Conservation (phyloP, 2,888 invertebrate genomes). For the Ophraella communa region DNA sequence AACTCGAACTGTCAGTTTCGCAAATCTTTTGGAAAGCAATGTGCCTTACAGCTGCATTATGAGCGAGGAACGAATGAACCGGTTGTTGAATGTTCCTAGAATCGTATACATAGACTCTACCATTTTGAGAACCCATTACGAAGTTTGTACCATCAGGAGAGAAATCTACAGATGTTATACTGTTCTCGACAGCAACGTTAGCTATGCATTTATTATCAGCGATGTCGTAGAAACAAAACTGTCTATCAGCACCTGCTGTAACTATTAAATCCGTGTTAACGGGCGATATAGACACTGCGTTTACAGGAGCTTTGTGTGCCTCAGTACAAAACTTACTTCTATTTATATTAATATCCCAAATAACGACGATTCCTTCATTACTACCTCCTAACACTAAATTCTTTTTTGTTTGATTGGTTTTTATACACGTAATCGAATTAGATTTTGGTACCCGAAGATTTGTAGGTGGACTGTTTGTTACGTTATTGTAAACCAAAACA, state of each 20-base stretch:
- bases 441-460: conserved; percentile 53
- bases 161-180: conserved; percentile 53
- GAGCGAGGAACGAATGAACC: conserved; percentile 61
- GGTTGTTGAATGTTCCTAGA: conserved; percentile 63
- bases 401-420: conserved; percentile 51
- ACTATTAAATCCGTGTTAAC: conserved; percentile 65
- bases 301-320: conserved; percentile 66
- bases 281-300: conserved; percentile 65
- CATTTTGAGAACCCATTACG: conserved; percentile 65
- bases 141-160: conserved; percentile 59
- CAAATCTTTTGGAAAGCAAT: conserved; percentile 59
- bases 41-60: conserved; percentile 62
- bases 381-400: conserved; percentile 54
- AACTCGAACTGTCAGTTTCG: conserved; percentile 14
- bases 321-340: conserved; percentile 48
- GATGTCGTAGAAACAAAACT: conserved; percentile 66
- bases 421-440: conserved; percentile 50
- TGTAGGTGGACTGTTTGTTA: conserved; percentile 47
- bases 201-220: conserved; percentile 57
- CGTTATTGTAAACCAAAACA: conserved; percentile 51
- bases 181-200: conserved; percentile 50
- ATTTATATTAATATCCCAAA: conserved; percentile 55
- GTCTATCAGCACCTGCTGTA: conserved; percentile 65
- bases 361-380: conserved; percentile 55
- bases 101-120: conserved; percentile 65